Evolutionary conservation across 2,888 invertebrate genomes (phyloP), one percentile per base, ranked within the genome.

Genomic region (Anarsia innoxiella): DNA sequence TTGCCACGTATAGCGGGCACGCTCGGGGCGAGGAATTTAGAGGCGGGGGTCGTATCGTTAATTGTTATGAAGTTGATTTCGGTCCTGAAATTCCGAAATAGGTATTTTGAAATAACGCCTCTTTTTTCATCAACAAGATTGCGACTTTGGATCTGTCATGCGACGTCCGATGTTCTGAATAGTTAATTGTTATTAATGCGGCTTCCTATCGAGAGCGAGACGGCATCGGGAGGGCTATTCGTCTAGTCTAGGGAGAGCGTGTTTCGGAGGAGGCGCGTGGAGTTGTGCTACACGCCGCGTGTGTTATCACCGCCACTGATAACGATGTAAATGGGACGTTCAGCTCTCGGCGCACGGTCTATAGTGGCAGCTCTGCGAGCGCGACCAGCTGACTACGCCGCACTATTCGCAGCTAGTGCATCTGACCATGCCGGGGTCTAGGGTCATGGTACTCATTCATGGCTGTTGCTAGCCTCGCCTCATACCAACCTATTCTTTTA

Each of bases 41-140:
- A 82, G 80, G 82, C 82, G 83, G 83, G 83, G 83, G 83, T 83
- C 83, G 82, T 83, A 82, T 84, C 82, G 83, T 83, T 84, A 84
- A 84, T 84, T 84, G 83, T 84, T 84, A 84, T 83, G 83, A 83
- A 84, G 83, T 83, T 83, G 83, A 83, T 83, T 84, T 83, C 80
- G 77, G 73, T 80, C 79, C 83, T 84, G 83, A 84, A 84, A 82
- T 83, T 79, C 82, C 79, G 69, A 82, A 83, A 80, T 82, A 79
- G 73, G 76, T 78, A 80, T 83, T 82, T 77, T 80, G 79, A 82
- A 82, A 80, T 75, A 72, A 78, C 75, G 69, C 78, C 74, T 73
- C 71, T 75, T 80, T n/a, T 80, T 82, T 76, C 68, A 55, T 65
- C 59, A 63, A 54, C 54, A 51, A 48, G 50, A 48, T 56, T 48